Evolutionary conservation across 2,888 invertebrate genomes (phyloP).

Genomic region (Amiota mariae): DNA sequence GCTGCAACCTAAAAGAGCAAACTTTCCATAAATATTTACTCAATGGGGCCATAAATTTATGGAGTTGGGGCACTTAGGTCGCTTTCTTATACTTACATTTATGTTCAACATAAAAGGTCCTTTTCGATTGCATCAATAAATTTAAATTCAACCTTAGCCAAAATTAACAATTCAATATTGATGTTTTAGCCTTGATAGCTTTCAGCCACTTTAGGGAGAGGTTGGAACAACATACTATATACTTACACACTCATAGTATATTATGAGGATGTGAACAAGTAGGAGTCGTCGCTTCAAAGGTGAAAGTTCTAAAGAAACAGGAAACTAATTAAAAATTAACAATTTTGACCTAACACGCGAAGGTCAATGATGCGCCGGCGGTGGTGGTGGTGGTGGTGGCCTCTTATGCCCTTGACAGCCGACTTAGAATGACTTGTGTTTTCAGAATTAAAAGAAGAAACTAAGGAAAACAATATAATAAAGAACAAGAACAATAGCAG

Average conservation of each 20-base stretch:
- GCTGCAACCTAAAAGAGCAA: no score
- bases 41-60: background rate
- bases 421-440: no score
- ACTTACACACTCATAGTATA: background rate
- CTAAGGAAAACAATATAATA: no score
- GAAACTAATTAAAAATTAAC: constrained; percentile 66
- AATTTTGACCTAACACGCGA: constrained; percentile 58
- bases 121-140: constrained; percentile 45
- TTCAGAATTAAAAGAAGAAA: no score
- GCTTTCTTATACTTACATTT: background rate
- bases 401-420: background rate
- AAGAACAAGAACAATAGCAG: background rate
- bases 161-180: constrained; percentile 42
- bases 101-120: constrained; percentile 22
- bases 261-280: background rate
- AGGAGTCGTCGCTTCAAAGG: constrained; percentile 4
- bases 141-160: constrained; percentile 62
- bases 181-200: constrained; percentile 44
- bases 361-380: constrained; percentile 49
- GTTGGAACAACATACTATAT: no score
- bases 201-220: no score
- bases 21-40: no score
- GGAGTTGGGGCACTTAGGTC: background rate
- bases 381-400: no score
- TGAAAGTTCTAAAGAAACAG: constrained; percentile 18